These are phyloP conservation scores for Microplitis demolitor DNA, from an alignment of 1,140 invertebrate species.

Conservation along the genomic window DNA sequence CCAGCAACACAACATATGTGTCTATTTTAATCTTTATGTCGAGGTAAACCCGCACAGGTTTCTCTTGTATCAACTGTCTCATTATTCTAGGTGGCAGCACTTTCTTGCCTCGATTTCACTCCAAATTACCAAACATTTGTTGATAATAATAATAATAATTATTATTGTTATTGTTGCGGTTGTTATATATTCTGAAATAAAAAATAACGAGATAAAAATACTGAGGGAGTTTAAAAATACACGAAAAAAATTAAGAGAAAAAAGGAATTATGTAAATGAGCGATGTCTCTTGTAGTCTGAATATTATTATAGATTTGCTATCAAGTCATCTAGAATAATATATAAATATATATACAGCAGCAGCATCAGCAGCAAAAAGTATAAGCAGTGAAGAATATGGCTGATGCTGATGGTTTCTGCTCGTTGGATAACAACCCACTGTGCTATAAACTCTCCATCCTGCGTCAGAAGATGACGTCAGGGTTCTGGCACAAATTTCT, in stretches of 20 bases:
- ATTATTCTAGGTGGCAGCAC: background rate
- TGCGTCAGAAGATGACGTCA: slow-evolving; percentile 24
- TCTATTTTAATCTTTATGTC: background rate
- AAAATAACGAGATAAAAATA: no score
- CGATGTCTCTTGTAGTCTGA: no score
- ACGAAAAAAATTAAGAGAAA: no score
- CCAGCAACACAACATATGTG: background rate
- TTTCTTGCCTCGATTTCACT: background rate
- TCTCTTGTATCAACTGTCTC: background rate
- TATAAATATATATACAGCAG: background rate
- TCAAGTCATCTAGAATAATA: background rate
- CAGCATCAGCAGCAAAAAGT: background rate
- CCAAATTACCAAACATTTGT: no score
- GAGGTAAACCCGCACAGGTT: background rate
- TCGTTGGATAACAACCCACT: slow-evolving; percentile 11
- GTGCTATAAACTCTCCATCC: background rate
- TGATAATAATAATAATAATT: no score
- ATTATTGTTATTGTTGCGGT: no score
- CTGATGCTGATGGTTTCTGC: background rate
- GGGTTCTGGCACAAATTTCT: background rate
- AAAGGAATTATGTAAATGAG: no score
- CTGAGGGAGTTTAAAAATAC: no score
- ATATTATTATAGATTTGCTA: no score
- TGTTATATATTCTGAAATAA: no score
- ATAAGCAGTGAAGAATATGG: background rate